Conservation (phyloP, 2,888 invertebrate species). For the Girardia tigrina region DNA sequence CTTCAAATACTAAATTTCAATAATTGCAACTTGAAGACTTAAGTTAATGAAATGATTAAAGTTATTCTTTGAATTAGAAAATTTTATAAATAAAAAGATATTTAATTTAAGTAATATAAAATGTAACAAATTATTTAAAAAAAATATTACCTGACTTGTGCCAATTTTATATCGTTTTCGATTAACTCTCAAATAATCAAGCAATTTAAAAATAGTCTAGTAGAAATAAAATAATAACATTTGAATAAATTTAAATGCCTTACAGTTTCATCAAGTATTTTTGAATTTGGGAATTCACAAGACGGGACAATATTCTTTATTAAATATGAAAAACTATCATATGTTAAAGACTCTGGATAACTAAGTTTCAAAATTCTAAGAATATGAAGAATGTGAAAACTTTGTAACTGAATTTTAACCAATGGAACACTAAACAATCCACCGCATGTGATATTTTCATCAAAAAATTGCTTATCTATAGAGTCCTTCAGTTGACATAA, state of each 20-base stretch:
- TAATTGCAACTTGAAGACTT: too few relatives aligned
- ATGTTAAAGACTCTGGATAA: neutral
- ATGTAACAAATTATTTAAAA: neutral
- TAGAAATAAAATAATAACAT: too few relatives aligned
- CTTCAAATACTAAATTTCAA: too few relatives aligned
- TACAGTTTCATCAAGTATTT: neutral
- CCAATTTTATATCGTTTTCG: neutral
- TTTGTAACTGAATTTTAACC: conserved; percentile 12
- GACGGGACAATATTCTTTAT: neutral
- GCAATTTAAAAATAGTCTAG: neutral
- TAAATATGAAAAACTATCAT: neutral
- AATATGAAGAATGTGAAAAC: neutral
- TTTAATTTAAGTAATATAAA: too few relatives aligned
- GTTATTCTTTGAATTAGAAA: too few relatives aligned
- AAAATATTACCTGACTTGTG: neutral
- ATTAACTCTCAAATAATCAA: neutral
- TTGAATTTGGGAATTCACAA: neutral
- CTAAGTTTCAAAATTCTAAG: neutral
- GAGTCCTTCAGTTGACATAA: conserved; percentile 4
- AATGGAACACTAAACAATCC: conserved; percentile 2
- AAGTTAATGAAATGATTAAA: too few relatives aligned
- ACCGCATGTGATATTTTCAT: neutral
- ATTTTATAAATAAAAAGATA: too few relatives aligned
- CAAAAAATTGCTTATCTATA: neutral
- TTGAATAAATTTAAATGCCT: too few relatives aligned